A percentile compares a stretch with the other conserved stretches of the same genome.
Conservation (phyloP, 2,888 invertebrate species). For the Platypus cylindrus region DNA sequence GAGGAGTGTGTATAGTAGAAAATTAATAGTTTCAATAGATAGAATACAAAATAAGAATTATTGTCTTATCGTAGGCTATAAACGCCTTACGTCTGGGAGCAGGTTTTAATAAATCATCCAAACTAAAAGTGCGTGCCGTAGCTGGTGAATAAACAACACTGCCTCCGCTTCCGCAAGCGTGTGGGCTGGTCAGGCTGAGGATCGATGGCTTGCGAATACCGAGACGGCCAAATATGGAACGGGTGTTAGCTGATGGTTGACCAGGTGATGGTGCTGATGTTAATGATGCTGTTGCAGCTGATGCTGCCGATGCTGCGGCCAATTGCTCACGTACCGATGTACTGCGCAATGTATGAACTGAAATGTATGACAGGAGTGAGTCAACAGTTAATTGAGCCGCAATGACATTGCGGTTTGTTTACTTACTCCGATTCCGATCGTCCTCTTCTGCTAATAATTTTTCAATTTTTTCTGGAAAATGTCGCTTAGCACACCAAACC, state of each 20-base stretch:
- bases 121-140: conserved; percentile 72
- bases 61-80: conserved; percentile 21
- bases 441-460: conserved; percentile 70
- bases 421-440: conserved; percentile 48
- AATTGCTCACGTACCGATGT: conserved; percentile 49
- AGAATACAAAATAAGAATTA: background rate
- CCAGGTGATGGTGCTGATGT: conserved; percentile 32
- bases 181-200: conserved; percentile 64
- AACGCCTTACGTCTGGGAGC: conserved; percentile 65
- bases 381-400: background rate
- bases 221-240: conserved; percentile 69
- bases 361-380: conserved; percentile 2
- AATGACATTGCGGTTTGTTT: background rate
- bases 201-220: conserved; percentile 81
- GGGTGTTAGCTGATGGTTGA: conserved; percentile 42
- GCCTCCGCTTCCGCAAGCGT: conserved; percentile 25
- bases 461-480: conserved; percentile 77
- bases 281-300: conserved; percentile 32
- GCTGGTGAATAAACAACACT: conserved; percentile 37
- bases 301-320: conserved; percentile 36
- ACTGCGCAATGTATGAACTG: conserved; percentile 33
- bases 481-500: conserved; percentile 73
- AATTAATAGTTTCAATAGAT: background rate
- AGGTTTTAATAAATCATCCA: conserved; percentile 79
- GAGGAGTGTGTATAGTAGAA: background rate